Evolutionary conservation across 2,113 vertebrate species (phyloP).

Genomic region (Epinephelus lanceolatus): DNA sequence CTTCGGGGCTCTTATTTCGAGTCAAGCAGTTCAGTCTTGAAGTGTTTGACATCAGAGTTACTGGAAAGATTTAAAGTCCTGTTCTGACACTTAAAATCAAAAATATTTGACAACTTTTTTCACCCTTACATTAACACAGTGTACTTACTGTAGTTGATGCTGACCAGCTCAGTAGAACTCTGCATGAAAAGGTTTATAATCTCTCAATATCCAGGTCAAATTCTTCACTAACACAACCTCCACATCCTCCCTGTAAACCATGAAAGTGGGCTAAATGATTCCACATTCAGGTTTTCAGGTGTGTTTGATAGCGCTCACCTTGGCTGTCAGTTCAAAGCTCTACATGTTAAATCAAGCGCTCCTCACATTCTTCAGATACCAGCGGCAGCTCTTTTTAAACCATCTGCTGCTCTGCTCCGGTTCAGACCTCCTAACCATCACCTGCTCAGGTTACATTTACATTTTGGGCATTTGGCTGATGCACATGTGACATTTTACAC

Average conservation of each 20-base stretch:
- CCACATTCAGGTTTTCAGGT: not conserved
- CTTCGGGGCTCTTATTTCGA: no score
- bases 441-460: conserved; percentile 21
- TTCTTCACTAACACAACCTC: not conserved
- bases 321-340: conserved; percentile 34
- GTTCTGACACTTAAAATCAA: not conserved
- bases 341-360: conserved; percentile 66
- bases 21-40: not conserved
- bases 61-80: conserved; percentile 6
- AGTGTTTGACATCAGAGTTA: not conserved
- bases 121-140: no score
- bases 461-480: not conserved
- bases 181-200: no score
- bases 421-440: not conserved
- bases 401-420: not conserved
- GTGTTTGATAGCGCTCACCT: conserved; percentile 16
- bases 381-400: conserved; percentile 38
- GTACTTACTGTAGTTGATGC: no score
- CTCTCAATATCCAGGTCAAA: not conserved
- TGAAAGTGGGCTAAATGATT: no score
- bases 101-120: no score
- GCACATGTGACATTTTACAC: not conserved
- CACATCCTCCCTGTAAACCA: not conserved
- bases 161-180: no score
- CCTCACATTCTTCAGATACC: conserved; percentile 63